Conservation (phyloP, 1,140 invertebrate genomes). For the Drosophila orena region DNA sequence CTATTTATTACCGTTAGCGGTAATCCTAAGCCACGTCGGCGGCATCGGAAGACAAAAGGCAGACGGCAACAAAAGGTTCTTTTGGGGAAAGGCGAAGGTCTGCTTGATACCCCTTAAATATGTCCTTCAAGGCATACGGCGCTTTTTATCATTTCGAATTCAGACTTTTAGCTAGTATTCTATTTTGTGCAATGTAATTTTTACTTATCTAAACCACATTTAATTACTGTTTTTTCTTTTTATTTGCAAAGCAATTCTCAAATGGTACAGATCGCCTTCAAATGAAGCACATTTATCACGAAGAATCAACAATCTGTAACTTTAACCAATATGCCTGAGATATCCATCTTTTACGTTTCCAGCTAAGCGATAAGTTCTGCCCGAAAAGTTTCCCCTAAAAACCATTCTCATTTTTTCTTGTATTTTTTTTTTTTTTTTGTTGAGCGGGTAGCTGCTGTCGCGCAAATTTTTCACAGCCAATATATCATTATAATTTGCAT, state of each 20-base stretch:
- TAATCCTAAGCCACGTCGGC: conserved; percentile 72
- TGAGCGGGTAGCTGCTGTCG: conserved; percentile 61
- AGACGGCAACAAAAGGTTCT: conserved; percentile 29
- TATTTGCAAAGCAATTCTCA: too few relatives aligned
- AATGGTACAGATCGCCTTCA: too few relatives aligned
- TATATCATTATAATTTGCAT: conserved; percentile 84
- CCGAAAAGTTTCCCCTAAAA: conserved; percentile 35
- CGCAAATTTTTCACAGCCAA: conserved; percentile 81
- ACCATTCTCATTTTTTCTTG: conserved; percentile 49
- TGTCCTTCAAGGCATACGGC: too few relatives aligned
- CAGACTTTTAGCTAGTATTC: too few relatives aligned
- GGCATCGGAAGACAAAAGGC: conserved; percentile 55
- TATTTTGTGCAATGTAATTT: too few relatives aligned
- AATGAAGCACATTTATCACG: conserved; percentile 36
- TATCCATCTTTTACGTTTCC: conserved; percentile 44
- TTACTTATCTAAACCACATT: too few relatives aligned
- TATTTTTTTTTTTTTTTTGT: conserved; percentile 55
- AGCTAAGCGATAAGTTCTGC: conserved; percentile 44
- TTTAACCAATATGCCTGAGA: conserved; percentile 45
- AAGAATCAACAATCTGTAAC: conserved; percentile 26
- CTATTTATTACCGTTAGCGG: conserved; percentile 82
- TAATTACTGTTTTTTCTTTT: too few relatives aligned
- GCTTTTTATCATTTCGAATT: too few relatives aligned
- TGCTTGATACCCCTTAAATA: conserved; percentile 35
- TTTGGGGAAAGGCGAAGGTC: not conserved